Evolutionary conservation across 2,888 invertebrate genomes (phyloP).

Genomic region (Acrobasis repandana): DNA sequence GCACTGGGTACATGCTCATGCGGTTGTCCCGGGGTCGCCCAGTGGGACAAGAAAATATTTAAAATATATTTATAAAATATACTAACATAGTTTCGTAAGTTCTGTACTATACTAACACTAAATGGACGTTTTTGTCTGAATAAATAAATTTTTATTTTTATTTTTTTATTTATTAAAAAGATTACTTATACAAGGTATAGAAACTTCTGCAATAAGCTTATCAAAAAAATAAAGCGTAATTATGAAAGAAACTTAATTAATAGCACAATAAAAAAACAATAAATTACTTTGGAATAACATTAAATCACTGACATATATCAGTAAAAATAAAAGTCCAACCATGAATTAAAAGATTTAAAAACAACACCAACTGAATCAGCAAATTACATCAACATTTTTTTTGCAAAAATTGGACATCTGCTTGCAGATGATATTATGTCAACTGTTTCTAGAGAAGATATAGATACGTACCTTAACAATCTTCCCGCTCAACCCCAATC

Average conservation of each 20-base stretch:
- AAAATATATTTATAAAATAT: too few relatives aligned
- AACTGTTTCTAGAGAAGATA: not conserved
- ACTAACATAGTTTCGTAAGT: too few relatives aligned
- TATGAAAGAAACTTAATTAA: constrained; percentile 16
- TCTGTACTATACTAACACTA: too few relatives aligned
- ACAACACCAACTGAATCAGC: not conserved
- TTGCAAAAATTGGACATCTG: constrained; percentile 22
- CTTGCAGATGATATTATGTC: constrained; percentile 21
- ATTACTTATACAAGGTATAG: constrained; percentile 4
- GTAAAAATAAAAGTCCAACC: not conserved
- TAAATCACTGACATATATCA: not conserved
- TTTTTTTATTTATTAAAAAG: too few relatives aligned
- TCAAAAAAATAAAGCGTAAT: not conserved
- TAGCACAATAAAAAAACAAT: constrained; percentile 5
- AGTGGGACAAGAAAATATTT: too few relatives aligned
- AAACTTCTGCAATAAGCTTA: not conserved
- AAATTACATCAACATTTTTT: constrained; percentile 22
- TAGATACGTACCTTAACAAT: not conserved
- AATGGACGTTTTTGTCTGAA: too few relatives aligned
- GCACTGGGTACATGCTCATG: too few relatives aligned
- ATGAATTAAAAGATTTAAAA: not conserved
- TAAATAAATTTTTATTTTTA: too few relatives aligned
- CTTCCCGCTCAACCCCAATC: constrained; percentile 13
- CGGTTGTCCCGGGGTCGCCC: too few relatives aligned
- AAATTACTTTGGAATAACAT: not conserved